Evolutionary conservation across 2,113 vertebrate species (phyloP), one percentile per base, ranked within the genome.

Genomic region (Brachionichthys hirsutus): DNA sequence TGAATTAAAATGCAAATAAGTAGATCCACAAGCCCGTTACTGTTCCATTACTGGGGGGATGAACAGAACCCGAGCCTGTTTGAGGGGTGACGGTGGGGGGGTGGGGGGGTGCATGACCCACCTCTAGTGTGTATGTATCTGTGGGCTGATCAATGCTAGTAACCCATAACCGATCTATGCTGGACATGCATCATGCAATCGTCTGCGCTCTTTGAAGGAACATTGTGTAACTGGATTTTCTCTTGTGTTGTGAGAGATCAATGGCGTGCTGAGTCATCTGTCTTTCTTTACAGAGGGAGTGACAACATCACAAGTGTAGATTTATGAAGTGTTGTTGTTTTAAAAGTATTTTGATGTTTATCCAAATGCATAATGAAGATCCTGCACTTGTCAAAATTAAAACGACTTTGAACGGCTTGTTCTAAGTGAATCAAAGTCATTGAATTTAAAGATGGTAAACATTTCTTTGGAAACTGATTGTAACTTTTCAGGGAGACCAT

Each of bases 211-310:
- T 41, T 15, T 30, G 17, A 58, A 49, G 62, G 72, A 45, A 54
- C 42, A 60, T 43, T 30, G 52, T 44, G 36, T 30, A 69, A 72
- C 50, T 56, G 7, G 38, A 69, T 75, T 76, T 64, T 50, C 53
- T 65, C 9, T 17, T 59, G 19, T 54, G 38, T 16, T 61, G 35
- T 59, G 20, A 41, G 12, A 4, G 44, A 44, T 30, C 24, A 30
- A 30, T 30, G 24, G 5, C 36, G 14, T 72, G 77, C 81, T 88
- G 80, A 87, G 75, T 87, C 87, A 87, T 56, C 35, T 62, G 17
- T 53, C 24, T 18, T 40, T 68, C 54, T 78, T 75, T 75, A 24
- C 67, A 66, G 15, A 82, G 59, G 60, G 78, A 65, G 73, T 62
- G 52, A 58, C 54, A 54, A 35, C 4, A 58, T 65, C 41, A 15